Evolutionary conservation across 2,797 vertebrate genomes (phyloP).

Genomic region (Furcifer pardalis): DNA sequence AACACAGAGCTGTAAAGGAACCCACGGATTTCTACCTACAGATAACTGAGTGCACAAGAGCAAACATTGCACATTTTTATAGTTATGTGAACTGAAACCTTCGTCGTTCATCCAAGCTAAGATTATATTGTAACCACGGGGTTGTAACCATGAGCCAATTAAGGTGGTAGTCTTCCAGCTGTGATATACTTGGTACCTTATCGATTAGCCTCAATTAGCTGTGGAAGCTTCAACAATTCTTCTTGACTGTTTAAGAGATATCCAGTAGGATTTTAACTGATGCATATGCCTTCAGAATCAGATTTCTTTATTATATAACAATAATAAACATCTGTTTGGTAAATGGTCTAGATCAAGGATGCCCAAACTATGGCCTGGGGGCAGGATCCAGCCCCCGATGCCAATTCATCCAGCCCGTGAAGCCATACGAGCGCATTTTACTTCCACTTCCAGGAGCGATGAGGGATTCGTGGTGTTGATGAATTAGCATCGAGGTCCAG

Average conservation of each 20-base stretch:
- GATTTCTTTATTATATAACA: neutral
- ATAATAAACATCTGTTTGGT: neutral
- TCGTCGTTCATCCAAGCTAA: conserved; percentile 66
- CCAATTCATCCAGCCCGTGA: too few species aligned
- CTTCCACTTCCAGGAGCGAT: too few species aligned
- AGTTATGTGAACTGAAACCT: conserved; percentile 67
- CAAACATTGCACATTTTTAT: conserved; percentile 69
- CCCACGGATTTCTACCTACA: conserved; percentile 44
- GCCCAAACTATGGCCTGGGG: too few species aligned
- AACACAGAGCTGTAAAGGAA: conserved; percentile 45
- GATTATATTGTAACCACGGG: conserved; percentile 76
- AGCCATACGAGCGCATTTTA: too few species aligned
- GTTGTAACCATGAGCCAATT: conserved; percentile 41
- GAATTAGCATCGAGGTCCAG: too few species aligned
- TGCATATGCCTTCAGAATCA: neutral
- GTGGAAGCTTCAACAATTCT: too few species aligned
- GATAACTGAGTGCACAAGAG: conserved; percentile 56
- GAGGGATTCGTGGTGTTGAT: too few species aligned
- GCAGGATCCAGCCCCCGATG: too few species aligned
- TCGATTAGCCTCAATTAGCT: neutral
- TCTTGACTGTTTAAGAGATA: too few species aligned
- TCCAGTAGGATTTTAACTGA: neutral
- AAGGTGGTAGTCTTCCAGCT: too few species aligned
- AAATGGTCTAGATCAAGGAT: neutral
- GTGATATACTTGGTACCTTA: neutral